These are phyloP conservation scores for Buceros bicornis DNA, from an alignment of 2,797 vertebrate genomes.

Conservation along the genomic window DNA sequence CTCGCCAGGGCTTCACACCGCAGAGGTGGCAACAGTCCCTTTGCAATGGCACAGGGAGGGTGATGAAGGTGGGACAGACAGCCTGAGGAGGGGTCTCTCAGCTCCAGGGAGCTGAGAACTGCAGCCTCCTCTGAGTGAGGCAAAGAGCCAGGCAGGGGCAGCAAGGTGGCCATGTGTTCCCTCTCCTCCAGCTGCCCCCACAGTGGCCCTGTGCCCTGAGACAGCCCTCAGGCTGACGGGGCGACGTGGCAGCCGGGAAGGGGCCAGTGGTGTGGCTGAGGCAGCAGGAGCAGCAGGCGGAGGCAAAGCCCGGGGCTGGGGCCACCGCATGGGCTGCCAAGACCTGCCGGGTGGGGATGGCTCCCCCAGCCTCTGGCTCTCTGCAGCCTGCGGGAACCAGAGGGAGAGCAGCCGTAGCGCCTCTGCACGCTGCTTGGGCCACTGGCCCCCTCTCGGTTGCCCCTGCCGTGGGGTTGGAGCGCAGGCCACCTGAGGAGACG, in stretches of 20 bases:
- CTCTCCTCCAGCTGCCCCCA: background rate
- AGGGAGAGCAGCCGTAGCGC: background rate
- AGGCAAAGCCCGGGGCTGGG: background rate
- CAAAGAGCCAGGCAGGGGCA: background rate
- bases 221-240: background rate
- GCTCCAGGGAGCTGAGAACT: background rate
- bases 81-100: background rate
- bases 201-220: background rate
- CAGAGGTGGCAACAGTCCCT: background rate
- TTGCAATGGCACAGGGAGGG: background rate
- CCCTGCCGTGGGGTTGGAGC: accelerated
- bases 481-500: background rate
- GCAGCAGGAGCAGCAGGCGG: background rate
- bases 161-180: background rate
- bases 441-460: background rate
- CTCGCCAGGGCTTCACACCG: accelerated
- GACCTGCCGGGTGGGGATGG: no score
- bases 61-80: accelerated
- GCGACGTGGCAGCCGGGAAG: background rate
- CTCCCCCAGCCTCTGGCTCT: accelerated
- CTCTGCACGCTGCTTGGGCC: accelerated
- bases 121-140: background rate
- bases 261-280: background rate
- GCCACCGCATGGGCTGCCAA: accelerated
- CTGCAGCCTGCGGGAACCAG: background rate